Evolutionary conservation across 1,140 invertebrate species (phyloP).

Genomic region (Drosophila lini): DNA sequence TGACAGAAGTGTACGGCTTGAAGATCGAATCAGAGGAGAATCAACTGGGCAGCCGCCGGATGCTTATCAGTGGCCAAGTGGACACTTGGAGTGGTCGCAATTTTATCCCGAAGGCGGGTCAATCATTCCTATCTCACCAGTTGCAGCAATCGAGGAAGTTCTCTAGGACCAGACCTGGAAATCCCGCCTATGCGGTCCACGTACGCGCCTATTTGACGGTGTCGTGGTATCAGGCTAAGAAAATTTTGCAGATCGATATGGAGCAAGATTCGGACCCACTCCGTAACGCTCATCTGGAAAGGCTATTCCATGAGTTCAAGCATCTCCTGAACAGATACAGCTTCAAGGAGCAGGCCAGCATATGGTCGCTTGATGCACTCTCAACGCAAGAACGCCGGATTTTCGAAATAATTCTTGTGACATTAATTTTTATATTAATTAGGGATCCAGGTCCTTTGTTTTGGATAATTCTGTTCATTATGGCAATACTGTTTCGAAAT

Average conservation of each 20-base stretch:
- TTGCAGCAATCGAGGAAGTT: constrained; percentile 57
- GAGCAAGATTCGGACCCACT: background rate
- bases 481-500: no score
- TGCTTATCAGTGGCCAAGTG: constrained; percentile 51
- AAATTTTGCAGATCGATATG: constrained; percentile 17
- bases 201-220: constrained; percentile 25
- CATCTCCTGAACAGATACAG: constrained; percentile 56
- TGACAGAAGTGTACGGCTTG: constrained; percentile 53
- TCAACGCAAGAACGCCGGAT: no score
- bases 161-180: constrained; percentile 31
- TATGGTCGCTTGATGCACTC: constrained; percentile 6
- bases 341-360: constrained; percentile 51
- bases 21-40: constrained; percentile 25
- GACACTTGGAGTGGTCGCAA: constrained; percentile 68
- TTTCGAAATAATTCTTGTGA: background rate
- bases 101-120: constrained; percentile 27
- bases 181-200: constrained; percentile 36
- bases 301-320: constrained; percentile 59
- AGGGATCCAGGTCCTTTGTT: no score
- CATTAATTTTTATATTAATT: no score
- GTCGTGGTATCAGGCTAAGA: no score
- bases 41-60: constrained; percentile 32
- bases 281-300: constrained; percentile 45
- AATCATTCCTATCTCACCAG: constrained; percentile 58
- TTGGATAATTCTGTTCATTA: no score